Evolutionary conservation across 2,888 invertebrate species (phyloP), one percentile per base, ranked within the genome.

Genomic region (Eristalinus sepulchralis): DNA sequence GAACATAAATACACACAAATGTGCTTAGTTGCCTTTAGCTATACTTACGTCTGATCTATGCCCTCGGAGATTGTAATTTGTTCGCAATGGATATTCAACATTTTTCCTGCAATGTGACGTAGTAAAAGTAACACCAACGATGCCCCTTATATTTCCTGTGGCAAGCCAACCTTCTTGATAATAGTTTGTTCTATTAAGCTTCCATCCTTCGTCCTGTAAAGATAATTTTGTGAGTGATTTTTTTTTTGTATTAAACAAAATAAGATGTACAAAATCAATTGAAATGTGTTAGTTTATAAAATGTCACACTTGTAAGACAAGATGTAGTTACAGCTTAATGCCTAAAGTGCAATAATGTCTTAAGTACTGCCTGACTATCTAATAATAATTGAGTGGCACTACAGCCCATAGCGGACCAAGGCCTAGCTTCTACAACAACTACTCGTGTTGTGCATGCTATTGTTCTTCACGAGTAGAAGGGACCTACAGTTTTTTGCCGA

Each of bases 151-250:
- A 93, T 98, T 99, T 89, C 98, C 98, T 62, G 97, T 97, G 86
- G 98, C 98, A 91, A 99, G 94, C 99, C 99, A 99, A 66, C 98
- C 99, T 93, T 99, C 98, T 93, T 98, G 98, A 92, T 98, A 98
- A 93, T 98, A 98, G 94, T 98, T 97, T 91, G 96, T 97, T 90
- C 98, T 95, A 93, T 98, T 98, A 90, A 98, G 93, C 93, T 98
- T 98, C 98, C 98, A 98, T 89, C 97, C 98, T 92, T 97, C 97
- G 93, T 97, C 97, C 97, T 98, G 93, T 17, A 93, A 92, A 75
- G 53, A 76, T n/a, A n/a, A n/a, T n/a, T n/a, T n/a, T n/a, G n/a
- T n/a, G n/a, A n/a, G n/a, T n/a, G n/a, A n/a, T n/a, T n/a, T n/a
- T n/a, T n/a, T n/a, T n/a, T n/a, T n/a, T n/a, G n/a, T n/a, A 72